These are phyloP conservation scores for Drosophila aldrichi DNA, from an alignment of 2,888 invertebrate genomes.

Conservation along the genomic window DNA sequence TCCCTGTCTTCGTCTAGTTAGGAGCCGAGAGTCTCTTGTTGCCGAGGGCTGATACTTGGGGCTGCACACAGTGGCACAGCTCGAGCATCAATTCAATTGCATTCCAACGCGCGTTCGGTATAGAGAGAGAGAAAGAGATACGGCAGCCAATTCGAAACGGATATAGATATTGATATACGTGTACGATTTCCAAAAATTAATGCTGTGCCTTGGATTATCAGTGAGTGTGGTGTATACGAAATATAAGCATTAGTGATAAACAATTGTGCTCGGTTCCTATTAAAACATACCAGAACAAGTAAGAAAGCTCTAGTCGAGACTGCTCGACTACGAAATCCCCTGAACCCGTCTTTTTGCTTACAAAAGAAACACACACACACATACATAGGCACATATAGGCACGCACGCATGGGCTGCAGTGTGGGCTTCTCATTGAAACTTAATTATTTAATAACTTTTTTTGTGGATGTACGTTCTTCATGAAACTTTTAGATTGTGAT, in stretches of 20 bases:
- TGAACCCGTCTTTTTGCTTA: no score
- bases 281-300: slow-evolving; percentile 16
- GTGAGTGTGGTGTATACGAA: slow-evolving; percentile 55
- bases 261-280: slow-evolving; percentile 31
- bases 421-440: no score
- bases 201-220: slow-evolving; percentile 67
- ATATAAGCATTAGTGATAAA: slow-evolving; percentile 24
- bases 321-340: no score
- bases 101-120: slow-evolving; percentile 78
- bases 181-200: slow-evolving; percentile 30
- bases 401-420: no score
- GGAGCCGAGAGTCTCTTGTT: slow-evolving; percentile 49
- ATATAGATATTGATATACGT: slow-evolving; percentile 31
- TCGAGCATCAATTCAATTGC: slow-evolving; percentile 72
- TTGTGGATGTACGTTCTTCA: no score
- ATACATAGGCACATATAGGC: no score
- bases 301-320: no score
- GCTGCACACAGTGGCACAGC: slow-evolving; percentile 46
- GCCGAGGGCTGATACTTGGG: slow-evolving; percentile 59
- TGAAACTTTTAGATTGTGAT: no score
- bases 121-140: slow-evolving; percentile 31
- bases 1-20: slow-evolving; percentile 68
- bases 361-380: no score
- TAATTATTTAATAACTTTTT: no score
- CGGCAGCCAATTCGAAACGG: slow-evolving; percentile 51